phyloP scores from a whole-genome alignment of 2,888 invertebrate species.

The Rhagophthalmus giganteus region DNA sequence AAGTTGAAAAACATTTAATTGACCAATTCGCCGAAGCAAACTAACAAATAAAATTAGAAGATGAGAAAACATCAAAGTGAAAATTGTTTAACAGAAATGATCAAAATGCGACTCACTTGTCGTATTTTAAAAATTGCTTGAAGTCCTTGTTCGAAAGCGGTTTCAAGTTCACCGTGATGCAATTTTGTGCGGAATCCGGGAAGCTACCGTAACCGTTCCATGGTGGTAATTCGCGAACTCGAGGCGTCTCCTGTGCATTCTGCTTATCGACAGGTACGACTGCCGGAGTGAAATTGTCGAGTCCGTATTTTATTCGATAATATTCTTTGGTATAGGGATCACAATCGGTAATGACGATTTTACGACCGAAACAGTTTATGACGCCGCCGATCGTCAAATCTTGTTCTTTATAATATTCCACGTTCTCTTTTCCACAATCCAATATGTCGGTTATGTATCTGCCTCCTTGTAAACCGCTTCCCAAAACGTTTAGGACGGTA shows the following conservation, averaged over 20 bases:
- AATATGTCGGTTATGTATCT: conserved; percentile 64
- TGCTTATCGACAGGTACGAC: conserved; percentile 54
- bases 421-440: conserved; percentile 56
- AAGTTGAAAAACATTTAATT: too few relatives aligned
- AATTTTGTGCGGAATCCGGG: conserved; percentile 88
- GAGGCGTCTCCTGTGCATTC: conserved; percentile 44
- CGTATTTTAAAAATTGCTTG: conserved; percentile 77
- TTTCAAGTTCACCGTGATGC: conserved; percentile 77
- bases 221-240: conserved; percentile 69
- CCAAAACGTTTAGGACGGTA: conserved; percentile 67
- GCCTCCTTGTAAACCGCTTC: conserved; percentile 57
- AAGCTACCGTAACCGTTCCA: conserved; percentile 91
- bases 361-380: conserved; percentile 80
- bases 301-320: conserved; percentile 62
- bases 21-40: too few relatives aligned
- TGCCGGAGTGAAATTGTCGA: conserved; percentile 68
- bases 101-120: conserved; percentile 68
- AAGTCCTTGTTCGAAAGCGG: conserved; percentile 77
- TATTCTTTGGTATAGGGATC: conserved; percentile 85
- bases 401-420: conserved; percentile 65
- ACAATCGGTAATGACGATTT: conserved; percentile 78
- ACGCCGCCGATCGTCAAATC: conserved; percentile 83
- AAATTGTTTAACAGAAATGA: too few relatives aligned
- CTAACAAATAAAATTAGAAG: too few relatives aligned
- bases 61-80: too few relatives aligned